Percentiles rank a stretch among this genome's conserved stretches.
Conservation (phyloP, 1,140 invertebrate genomes). For the Geopemphigus sp. region DNA sequence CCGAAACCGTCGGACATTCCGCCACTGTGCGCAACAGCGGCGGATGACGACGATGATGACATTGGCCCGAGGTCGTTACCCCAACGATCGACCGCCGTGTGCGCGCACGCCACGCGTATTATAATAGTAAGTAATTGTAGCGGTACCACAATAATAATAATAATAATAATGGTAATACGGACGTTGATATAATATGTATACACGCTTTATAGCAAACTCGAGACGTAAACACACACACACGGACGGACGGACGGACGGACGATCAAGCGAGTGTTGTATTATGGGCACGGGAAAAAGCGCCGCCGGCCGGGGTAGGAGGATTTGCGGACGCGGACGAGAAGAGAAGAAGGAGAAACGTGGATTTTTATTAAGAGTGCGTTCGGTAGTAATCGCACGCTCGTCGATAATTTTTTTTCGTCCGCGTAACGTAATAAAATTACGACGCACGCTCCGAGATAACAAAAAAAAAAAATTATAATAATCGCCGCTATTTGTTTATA, state of each 20-base stretch:
- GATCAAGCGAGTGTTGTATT: neutral
- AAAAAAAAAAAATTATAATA: constrained; percentile 7
- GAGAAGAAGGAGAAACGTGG: too few relatives aligned
- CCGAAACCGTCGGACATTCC: constrained; percentile 1
- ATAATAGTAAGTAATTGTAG: neutral
- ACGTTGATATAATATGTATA: too few relatives aligned
- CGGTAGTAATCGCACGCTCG: too few relatives aligned
- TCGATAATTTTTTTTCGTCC: too few relatives aligned
- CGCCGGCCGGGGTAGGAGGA: too few relatives aligned
- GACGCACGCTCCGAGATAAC: constrained; percentile 9
- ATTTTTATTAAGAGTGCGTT: too few relatives aligned
- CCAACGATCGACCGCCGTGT: neutral
- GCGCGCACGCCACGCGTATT: too few relatives aligned
- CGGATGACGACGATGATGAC: constrained; percentile 13
- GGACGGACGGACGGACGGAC: neutral
- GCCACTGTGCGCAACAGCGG: neutral
- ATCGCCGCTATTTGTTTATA: constrained; percentile 17
- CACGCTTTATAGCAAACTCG: neutral
- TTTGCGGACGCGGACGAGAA: too few relatives aligned
- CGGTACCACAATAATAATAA: constrained; percentile 1
- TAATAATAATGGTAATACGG: neutral
- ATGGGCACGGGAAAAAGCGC: neutral
- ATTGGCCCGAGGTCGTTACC: constrained; percentile 48
- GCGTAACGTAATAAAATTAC: neutral
- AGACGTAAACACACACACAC: constrained; percentile 21